Evolutionary conservation across 53 echinoderm and acorn worm genomes (phyloP).

Genomic region (Temnopleurus reevesii): DNA sequence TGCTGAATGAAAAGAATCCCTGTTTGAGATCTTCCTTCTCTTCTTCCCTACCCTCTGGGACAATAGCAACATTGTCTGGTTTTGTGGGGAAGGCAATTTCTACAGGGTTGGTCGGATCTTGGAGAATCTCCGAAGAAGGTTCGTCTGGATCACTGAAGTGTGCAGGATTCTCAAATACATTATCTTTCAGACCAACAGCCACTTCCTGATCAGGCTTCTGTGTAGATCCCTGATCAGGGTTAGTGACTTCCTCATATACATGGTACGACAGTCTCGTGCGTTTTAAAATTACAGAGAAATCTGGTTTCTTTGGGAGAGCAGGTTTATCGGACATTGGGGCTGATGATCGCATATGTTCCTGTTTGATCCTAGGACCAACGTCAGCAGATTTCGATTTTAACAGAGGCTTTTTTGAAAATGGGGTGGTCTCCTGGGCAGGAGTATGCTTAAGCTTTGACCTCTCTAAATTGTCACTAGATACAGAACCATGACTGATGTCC

Average conservation of each 20-base stretch:
- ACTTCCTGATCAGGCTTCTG: background rate
- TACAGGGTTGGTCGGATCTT: background rate
- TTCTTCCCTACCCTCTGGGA: background rate
- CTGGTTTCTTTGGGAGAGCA: slow-evolving; percentile 42
- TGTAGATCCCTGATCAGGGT: background rate
- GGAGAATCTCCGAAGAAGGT: slow-evolving; percentile 27
- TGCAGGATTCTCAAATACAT: slow-evolving; percentile 47
- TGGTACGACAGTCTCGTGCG: slow-evolving; percentile 22
- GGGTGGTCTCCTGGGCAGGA: background rate
- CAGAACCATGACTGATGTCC: background rate
- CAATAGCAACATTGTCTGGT: slow-evolving; percentile 24
- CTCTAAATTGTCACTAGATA: background rate
- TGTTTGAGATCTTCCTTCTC: slow-evolving; percentile 14
- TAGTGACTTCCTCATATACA: slow-evolving; percentile 7
- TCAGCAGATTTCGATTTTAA: slow-evolving; percentile 23
- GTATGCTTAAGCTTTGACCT: background rate
- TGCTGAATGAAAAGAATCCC: slow-evolving; percentile 23
- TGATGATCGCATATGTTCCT: background rate
- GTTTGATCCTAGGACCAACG: background rate
- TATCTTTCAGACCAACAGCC: slow-evolving; percentile 8
- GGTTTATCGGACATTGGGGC: slow-evolving; percentile 7
- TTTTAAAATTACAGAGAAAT: slow-evolving; percentile 15
- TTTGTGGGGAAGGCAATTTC: background rate
- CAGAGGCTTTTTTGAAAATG: background rate
- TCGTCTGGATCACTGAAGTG: slow-evolving; percentile 51